phyloP scores from a whole-genome alignment of 2,797 vertebrate genomes.

The Linurgus olivaceus region DNA sequence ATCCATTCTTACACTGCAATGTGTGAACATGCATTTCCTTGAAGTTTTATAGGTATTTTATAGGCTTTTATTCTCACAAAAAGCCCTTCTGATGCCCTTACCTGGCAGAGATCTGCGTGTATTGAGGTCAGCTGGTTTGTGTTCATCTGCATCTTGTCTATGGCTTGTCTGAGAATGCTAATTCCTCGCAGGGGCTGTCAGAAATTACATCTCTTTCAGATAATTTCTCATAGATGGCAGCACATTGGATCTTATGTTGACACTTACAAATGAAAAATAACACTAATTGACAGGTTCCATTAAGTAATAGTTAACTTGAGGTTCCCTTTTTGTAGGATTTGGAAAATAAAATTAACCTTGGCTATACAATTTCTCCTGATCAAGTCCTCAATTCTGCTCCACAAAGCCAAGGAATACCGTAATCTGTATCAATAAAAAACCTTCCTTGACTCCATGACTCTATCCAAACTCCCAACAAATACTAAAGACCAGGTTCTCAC shows the following conservation, averaged over 20 bases:
- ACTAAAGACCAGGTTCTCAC: not conserved
- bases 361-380: not conserved
- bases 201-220: slow-evolving; percentile 77
- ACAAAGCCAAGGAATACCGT: not conserved
- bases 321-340: slow-evolving; percentile 64
- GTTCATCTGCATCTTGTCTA: slow-evolving; percentile 99
- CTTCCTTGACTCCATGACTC: not conserved
- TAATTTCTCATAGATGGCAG: slow-evolving; percentile 78
- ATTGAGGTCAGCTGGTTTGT: slow-evolving; percentile 99
- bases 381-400: not conserved
- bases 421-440: not conserved
- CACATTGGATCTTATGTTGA: slow-evolving; percentile 77
- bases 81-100: slow-evolving; percentile 57
- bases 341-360: not conserved
- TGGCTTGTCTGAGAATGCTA: slow-evolving; percentile 96
- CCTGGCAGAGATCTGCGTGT: slow-evolving; percentile 99
- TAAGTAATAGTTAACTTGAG: slow-evolving; percentile 59
- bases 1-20: not conserved
- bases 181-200: slow-evolving; percentile 94
- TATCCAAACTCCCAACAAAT: not conserved
- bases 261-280: slow-evolving; percentile 78
- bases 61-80: not conserved
- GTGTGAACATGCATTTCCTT: not conserved
- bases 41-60: not conserved
- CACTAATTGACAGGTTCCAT: slow-evolving; percentile 75